phyloP scores from a whole-genome alignment of 35 echinoderm and acorn worm species.

The Heliocidaris tuberculata region DNA sequence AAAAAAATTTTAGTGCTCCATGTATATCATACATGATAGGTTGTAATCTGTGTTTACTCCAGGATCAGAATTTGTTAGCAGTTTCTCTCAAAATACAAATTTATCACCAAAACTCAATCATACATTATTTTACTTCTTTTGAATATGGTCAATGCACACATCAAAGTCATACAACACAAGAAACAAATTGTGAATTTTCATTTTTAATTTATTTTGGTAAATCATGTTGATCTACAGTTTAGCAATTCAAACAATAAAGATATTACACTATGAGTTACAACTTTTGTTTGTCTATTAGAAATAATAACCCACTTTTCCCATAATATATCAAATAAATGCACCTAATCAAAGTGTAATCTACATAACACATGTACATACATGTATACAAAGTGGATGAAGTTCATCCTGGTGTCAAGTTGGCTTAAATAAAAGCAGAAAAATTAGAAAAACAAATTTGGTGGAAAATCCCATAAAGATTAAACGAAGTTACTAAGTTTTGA shows the following conservation, averaged over 20 bases:
- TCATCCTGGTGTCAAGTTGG: not conserved
- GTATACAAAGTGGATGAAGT: not conserved
- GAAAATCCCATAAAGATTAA: too few relatives aligned
- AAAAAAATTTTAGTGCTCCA: too few relatives aligned
- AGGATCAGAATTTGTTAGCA: too few relatives aligned
- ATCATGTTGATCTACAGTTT: not conserved
- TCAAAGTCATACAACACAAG: not conserved
- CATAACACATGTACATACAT: constrained; percentile 5
- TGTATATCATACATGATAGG: too few relatives aligned
- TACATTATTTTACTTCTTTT: too few relatives aligned
- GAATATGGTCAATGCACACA: not conserved
- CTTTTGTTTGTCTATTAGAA: not conserved
- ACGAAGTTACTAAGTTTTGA: too few relatives aligned
- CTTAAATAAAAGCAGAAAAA: not conserved
- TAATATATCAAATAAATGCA: constrained; percentile 3
- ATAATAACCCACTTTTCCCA: not conserved
- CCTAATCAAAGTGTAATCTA: not conserved
- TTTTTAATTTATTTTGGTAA: constrained; percentile 7
- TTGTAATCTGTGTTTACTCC: too few relatives aligned
- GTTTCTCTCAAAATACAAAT: too few relatives aligned
- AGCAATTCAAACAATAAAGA: not conserved
- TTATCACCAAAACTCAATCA: too few relatives aligned
- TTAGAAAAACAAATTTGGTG: not conserved
- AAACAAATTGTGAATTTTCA: not conserved
- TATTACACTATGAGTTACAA: not conserved